Conservation (phyloP, 2,113 vertebrate genomes). For the Ageneiosus marmoratus region DNA sequence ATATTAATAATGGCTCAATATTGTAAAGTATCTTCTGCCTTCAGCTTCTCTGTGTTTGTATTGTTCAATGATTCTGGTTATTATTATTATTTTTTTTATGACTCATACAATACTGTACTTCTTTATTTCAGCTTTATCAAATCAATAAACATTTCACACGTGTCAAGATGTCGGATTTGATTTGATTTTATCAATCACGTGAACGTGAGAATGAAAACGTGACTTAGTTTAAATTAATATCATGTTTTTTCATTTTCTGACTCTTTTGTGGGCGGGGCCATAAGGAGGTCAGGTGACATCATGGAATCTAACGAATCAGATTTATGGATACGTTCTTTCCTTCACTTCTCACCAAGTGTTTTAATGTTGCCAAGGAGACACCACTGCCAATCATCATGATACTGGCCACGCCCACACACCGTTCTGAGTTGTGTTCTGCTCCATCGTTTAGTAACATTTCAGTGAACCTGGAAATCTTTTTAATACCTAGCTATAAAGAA, state of each 20-base stretch:
- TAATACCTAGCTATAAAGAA: too few relatives aligned
- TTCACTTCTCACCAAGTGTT: background rate
- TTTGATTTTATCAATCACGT: background rate
- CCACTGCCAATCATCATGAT: background rate
- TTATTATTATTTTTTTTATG: constrained; percentile 2
- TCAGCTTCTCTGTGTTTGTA: constrained; percentile 41
- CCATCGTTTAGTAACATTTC: background rate
- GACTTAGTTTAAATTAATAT: background rate
- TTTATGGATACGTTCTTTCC: background rate
- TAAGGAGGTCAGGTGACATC: background rate
- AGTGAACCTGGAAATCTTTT: too few relatives aligned
- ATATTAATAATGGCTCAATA: constrained; percentile 26
- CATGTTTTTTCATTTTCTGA: background rate
- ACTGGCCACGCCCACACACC: background rate
- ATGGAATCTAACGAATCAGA: background rate
- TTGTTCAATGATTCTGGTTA: constrained; percentile 68
- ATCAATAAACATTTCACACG: constrained; percentile 72
- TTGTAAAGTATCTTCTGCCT: constrained; percentile 40
- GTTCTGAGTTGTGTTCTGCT: background rate
- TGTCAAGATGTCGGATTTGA: constrained; percentile 29
- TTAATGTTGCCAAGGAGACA: background rate
- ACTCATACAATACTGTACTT: constrained; percentile 62
- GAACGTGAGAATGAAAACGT: background rate
- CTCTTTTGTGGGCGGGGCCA: background rate
- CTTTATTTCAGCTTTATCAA: constrained; percentile 69